A percentile compares a stretch with the other conserved stretches of the same genome.
phyloP scores from a whole-genome alignment of 1,140 invertebrate genomes.

The Drosophila subpulchrella region DNA sequence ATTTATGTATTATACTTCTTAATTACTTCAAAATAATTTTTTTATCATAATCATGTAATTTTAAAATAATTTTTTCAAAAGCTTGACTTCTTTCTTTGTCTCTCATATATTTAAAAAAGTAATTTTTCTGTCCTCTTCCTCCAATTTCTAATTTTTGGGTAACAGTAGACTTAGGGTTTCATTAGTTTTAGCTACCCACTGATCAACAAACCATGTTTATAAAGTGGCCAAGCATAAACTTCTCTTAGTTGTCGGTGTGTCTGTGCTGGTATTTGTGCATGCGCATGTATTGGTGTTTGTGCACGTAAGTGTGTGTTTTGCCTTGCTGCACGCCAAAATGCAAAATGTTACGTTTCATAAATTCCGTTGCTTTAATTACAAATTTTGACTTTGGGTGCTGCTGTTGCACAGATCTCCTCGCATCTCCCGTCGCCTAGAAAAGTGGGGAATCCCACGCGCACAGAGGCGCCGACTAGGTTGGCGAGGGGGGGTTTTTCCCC shows the following conservation, averaged over 20 bases:
- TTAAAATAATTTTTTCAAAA: no score
- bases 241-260: neutral
- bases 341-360: slow-evolving; percentile 82
- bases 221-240: slow-evolving; percentile 4
- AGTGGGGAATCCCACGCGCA: slow-evolving; percentile 18
- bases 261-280: slow-evolving; percentile 1
- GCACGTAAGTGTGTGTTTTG: slow-evolving; percentile 3
- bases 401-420: slow-evolving; percentile 22
- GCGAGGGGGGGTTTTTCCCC: slow-evolving; percentile 10
- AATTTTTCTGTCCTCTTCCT: no score
- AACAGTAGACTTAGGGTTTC: neutral
- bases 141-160: neutral
- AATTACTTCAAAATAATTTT: no score
- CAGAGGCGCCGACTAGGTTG: neutral
- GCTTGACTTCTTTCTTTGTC: no score
- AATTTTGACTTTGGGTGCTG: slow-evolving; percentile 69
- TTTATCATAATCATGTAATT: no score
- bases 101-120: no score
- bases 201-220: slow-evolving; percentile 2
- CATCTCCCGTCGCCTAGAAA: neutral
- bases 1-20: no score
- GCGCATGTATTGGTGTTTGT: slow-evolving; percentile 1
- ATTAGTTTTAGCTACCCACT: neutral
- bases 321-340: slow-evolving; percentile 41
- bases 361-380: slow-evolving; percentile 79